Conservation (phyloP, 2,113 vertebrate genomes). For the Chunga burmeisteri region DNA sequence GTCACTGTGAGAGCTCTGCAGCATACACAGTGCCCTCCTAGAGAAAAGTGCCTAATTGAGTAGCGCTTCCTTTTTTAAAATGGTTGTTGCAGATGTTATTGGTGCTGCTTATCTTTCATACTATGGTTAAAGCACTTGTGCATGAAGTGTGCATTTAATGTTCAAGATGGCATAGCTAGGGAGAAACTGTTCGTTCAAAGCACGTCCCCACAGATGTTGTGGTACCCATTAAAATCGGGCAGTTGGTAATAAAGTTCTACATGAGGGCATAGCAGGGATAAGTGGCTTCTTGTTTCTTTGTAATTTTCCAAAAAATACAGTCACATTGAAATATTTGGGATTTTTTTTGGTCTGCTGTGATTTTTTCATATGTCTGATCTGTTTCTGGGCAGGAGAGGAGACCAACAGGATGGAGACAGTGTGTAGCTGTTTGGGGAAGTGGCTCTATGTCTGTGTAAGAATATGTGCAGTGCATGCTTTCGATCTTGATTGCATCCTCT, state of each 20-base stretch:
- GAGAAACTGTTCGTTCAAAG: neutral
- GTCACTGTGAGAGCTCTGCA: neutral
- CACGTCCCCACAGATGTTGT: neutral
- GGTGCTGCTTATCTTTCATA: neutral
- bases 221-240: neutral
- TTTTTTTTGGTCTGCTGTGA: neutral
- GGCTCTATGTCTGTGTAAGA: neutral
- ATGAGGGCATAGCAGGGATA: neutral
- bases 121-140: neutral
- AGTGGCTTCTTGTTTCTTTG: neutral
- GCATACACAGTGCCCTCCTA: neutral
- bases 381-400: neutral
- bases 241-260: neutral
- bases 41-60: neutral
- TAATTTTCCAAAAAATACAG: neutral
- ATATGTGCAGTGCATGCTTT: neutral
- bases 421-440: neutral
- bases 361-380: neutral
- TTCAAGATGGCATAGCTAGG: neutral
- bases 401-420: neutral
- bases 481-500: neutral
- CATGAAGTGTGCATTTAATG: neutral
- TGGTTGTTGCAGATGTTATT: neutral
- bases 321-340: neutral
- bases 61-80: neutral